Conservation (phyloP, 2,888 invertebrate species). For the Hirtodrosophila cameraria region DNA sequence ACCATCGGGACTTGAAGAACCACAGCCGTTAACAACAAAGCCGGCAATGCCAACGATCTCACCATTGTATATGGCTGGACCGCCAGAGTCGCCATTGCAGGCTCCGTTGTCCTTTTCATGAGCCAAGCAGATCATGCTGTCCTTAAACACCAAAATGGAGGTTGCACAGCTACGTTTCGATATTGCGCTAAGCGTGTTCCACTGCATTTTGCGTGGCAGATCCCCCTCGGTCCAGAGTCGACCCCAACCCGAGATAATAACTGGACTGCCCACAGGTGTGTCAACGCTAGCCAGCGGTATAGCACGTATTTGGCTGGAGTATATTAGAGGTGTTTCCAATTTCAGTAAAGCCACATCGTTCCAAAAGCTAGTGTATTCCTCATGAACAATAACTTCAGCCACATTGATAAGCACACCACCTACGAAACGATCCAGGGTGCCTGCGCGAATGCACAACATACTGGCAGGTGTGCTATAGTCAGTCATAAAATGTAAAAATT, state of each 20-base stretch:
- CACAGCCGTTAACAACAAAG: slow-evolving; percentile 74
- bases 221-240: slow-evolving; percentile 56
- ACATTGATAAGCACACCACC: slow-evolving; percentile 73
- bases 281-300: slow-evolving; percentile 61
- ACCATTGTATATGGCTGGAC: slow-evolving; percentile 70
- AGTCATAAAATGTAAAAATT: not conserved
- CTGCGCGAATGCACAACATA: slow-evolving; percentile 72
- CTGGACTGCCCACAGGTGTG: slow-evolving; percentile 44
- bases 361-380: slow-evolving; percentile 62
- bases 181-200: slow-evolving; percentile 63
- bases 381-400: slow-evolving; percentile 61
- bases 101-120: slow-evolving; percentile 69
- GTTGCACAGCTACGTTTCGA: slow-evolving; percentile 47
- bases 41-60: slow-evolving; percentile 77
- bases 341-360: slow-evolving; percentile 72
- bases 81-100: slow-evolving; percentile 80
- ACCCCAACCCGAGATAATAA: slow-evolving; percentile 78
- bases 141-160: slow-evolving; percentile 40
- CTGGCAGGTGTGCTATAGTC: slow-evolving; percentile 47
- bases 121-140: slow-evolving; percentile 64
- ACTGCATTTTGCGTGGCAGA: slow-evolving; percentile 61
- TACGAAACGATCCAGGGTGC: slow-evolving; percentile 67
- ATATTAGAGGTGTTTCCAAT: slow-evolving; percentile 55
- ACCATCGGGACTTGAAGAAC: slow-evolving; percentile 65
- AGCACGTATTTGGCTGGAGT: slow-evolving; percentile 51